Base-by-base conservation (phyloP, 2,797 vertebrate species). In the Acomys russatus region DNA sequence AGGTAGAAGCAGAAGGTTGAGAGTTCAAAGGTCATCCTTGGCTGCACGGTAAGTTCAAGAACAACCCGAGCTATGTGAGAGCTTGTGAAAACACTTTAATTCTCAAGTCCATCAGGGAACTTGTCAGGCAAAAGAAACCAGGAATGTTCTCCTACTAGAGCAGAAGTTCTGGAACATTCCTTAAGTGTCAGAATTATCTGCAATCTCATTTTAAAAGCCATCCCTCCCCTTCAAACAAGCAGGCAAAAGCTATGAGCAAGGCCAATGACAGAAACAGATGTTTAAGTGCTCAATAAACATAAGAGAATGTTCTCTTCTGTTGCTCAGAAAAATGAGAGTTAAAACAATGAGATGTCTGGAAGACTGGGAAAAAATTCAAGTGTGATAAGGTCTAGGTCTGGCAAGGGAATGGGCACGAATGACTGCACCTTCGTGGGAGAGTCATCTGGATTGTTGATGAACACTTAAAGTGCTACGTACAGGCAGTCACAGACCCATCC, bases 291-390 rank as follows among this genome's bases (percentile, higher is more conserved):
- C 92, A 30, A 79, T 70, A 93, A 92, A 74, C 8, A 7, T 79
- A 56, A 92, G 94, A 88, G 80, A 74, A 64, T 35, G 54, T 38
- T 61, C 68, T 84, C 91, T 74, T 89, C 76, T 94, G 73, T 90
- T 84, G 86, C 80, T 91, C 73, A 92, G 95, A 96, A 95, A 96
- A 95, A 87, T 59, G 70, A 88, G 91, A 74, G 88, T 86, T 56
- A 70, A 94, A 97, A 97, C 95, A 94, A 96, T 76, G 63, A 94
- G 91, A 68, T 79, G 77, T 9, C 22, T 30, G 80, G 74, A 66
- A 80, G 77, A 18, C 4, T 95, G 94, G 92, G 93, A 78, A 38
- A 44, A 49, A 38, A 70, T 18, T 92, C 95, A 96, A 88, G 22
- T 8, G 18, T 49, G 80, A 89, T 8, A 71, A 30, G 66, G 71